Percentiles rank a stretch among this genome's conserved stretches.
These are phyloP conservation scores for Nephila pilipes DNA, from an alignment of 1,140 invertebrate genomes.

Conservation along the genomic window DNA sequence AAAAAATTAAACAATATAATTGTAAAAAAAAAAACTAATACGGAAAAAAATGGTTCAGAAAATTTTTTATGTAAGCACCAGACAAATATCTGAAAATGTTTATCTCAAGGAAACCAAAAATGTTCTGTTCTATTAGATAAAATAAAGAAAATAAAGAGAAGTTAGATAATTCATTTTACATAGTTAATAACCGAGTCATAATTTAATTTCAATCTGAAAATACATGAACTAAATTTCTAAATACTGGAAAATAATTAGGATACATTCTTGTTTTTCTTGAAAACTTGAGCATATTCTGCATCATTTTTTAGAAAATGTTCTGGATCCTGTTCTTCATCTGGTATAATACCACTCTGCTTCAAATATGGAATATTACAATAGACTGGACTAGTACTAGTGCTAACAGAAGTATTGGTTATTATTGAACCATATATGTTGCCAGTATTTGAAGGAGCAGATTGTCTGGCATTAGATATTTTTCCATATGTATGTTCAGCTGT, in stretches of 20 bases:
- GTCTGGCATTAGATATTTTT: slow-evolving; percentile 48
- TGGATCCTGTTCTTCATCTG: slow-evolving; percentile 23
- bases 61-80: no score
- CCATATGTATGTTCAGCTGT: slow-evolving; percentile 69
- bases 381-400: slow-evolving; percentile 26
- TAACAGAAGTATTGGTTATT: neutral
- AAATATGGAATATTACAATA: slow-evolving; percentile 51
- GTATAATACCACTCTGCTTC: neutral
- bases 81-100: no score
- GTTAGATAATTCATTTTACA: neutral
- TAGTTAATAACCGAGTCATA: neutral
- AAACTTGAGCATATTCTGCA: slow-evolving; percentile 75
- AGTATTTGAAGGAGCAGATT: neutral
- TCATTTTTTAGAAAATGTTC: slow-evolving; percentile 74
- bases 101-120: neutral
- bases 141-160: neutral
- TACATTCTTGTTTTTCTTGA: slow-evolving; percentile 64
- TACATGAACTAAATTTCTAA: neutral
- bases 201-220: neutral
- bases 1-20: no score
- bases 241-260: slow-evolving; percentile 6
- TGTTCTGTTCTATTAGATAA: neutral
- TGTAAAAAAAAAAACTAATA: no score
- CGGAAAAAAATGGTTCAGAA: no score
- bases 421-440: slow-evolving; percentile 23